A percentile compares a stretch with the other conserved stretches of the same genome.
phyloP scores from a whole-genome alignment of 2,113 vertebrate species.

The Periophthalmus modestus region DNA sequence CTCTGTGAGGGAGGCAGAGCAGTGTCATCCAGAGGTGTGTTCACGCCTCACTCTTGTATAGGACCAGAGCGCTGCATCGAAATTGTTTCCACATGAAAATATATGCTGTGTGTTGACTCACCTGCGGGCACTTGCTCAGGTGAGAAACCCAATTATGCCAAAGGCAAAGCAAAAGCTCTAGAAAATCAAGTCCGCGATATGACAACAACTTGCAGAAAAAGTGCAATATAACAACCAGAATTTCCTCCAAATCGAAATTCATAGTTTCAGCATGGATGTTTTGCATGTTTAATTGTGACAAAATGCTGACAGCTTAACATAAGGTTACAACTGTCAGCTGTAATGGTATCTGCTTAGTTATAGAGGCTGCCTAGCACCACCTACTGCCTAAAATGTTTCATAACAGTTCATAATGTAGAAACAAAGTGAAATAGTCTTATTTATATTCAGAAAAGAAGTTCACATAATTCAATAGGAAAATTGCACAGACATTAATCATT shows the following conservation, averaged over 20 bases:
- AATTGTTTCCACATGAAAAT: slow-evolving; percentile 5
- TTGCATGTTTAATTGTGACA: neutral
- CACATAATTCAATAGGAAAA: too few species aligned
- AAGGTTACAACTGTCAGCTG: neutral
- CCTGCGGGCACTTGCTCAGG: slow-evolving; percentile 27
- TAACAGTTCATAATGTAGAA: neutral
- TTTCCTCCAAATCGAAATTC: too few species aligned
- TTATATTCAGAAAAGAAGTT: too few species aligned
- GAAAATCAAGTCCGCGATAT: neutral
- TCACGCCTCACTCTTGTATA: neutral
- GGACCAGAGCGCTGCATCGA: neutral
- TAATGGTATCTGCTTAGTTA: neutral
- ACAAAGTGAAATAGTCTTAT: too few species aligned
- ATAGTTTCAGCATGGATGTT: neutral
- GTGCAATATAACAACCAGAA: neutral
- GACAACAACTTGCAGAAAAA: neutral
- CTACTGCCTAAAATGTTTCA: neutral
- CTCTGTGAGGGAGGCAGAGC: neutral
- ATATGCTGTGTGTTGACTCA: neutral
- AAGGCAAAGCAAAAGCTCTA: slow-evolving; percentile 16
- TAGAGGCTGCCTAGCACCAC: slow-evolving; percentile 1
- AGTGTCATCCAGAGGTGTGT: slow-evolving; percentile 6
- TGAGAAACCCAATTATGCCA: slow-evolving; percentile 57
- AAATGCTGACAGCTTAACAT: neutral
- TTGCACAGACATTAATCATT: too few species aligned